phyloP scores from a whole-genome alignment of 2,888 invertebrate genomes.

The Acholoe squamosa region DNA sequence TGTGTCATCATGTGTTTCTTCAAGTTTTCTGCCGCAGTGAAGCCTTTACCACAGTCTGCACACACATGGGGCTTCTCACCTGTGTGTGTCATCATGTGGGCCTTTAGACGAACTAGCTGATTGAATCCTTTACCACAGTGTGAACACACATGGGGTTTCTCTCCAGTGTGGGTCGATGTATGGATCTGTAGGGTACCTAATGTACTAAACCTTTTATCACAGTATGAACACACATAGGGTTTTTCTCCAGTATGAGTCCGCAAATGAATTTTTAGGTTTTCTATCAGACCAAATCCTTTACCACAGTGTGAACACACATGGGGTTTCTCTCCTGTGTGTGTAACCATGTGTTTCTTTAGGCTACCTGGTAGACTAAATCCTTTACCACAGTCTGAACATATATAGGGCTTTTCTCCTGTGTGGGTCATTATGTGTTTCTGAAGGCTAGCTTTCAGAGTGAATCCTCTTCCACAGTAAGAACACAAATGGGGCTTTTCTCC shows the following conservation, averaged over 20 bases:
- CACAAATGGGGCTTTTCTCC: conserved; percentile 21
- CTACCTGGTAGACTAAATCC: neutral
- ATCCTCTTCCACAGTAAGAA: neutral
- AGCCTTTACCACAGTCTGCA: conserved; percentile 39
- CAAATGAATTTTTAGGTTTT: neutral
- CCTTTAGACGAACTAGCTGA: neutral
- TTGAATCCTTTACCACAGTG: neutral
- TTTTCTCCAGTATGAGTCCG: neutral
- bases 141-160: neutral
- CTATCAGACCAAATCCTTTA: neutral
- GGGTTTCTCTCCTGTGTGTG: conserved; percentile 58
- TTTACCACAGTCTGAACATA: conserved; percentile 6
- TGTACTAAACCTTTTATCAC: neutral
- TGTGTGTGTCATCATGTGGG: neutral
- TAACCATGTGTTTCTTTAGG: neutral
- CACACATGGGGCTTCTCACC: conserved; percentile 51
- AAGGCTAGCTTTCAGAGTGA: neutral
- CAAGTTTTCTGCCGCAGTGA: neutral
- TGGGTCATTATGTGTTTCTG: neutral
- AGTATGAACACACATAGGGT: neutral
- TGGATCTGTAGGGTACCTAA: neutral
- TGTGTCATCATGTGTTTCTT: neutral
- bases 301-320: neutral
- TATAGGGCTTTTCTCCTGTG: conserved; percentile 47
- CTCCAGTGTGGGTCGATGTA: neutral